phyloP scores from a whole-genome alignment of 2,888 invertebrate genomes.

The Chloroclysta siterata region DNA sequence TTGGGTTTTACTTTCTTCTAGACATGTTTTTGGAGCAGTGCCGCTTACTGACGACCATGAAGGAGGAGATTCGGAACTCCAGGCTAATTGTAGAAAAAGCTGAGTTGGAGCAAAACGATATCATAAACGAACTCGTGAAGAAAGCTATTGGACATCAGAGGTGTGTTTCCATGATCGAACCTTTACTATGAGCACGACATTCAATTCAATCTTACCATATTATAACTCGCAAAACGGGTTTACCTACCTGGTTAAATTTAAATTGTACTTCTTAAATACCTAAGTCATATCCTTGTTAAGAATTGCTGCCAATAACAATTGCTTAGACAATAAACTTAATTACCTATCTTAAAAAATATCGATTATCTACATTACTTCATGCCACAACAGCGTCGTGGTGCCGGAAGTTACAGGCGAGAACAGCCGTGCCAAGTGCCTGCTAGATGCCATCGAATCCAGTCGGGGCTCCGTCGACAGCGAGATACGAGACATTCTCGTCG shows the following conservation, averaged over 20 bases:
- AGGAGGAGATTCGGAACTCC: slow-evolving; percentile 59
- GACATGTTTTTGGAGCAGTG: slow-evolving; percentile 68
- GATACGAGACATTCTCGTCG: slow-evolving; percentile 54
- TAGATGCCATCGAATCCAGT: slow-evolving; percentile 60
- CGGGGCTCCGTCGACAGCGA: slow-evolving; percentile 54
- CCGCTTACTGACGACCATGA: slow-evolving; percentile 54
- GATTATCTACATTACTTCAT: no score
- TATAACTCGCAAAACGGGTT: no score
- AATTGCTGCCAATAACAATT: no score
- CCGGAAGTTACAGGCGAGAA: slow-evolving; percentile 34
- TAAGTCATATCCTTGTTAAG: no score
- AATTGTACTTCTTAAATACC: no score
- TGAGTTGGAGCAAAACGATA: slow-evolving; percentile 47
- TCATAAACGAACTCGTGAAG: slow-evolving; percentile 54
- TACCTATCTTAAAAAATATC: no score
- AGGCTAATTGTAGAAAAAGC: slow-evolving; percentile 51
- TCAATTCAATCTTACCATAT: no score
- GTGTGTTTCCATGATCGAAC: no score
- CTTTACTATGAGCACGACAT: no score
- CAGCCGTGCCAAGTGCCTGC: slow-evolving; percentile 54
- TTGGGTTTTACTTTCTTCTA: slow-evolving; percentile 34
- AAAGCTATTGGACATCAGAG: slow-evolving; percentile 47
- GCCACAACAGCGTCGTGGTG: slow-evolving; percentile 3
- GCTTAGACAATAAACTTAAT: no score
- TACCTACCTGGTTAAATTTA: no score